Evolutionary conservation across 2,797 vertebrate species (phyloP).

Genomic region (Gambelia wislizenii): DNA sequence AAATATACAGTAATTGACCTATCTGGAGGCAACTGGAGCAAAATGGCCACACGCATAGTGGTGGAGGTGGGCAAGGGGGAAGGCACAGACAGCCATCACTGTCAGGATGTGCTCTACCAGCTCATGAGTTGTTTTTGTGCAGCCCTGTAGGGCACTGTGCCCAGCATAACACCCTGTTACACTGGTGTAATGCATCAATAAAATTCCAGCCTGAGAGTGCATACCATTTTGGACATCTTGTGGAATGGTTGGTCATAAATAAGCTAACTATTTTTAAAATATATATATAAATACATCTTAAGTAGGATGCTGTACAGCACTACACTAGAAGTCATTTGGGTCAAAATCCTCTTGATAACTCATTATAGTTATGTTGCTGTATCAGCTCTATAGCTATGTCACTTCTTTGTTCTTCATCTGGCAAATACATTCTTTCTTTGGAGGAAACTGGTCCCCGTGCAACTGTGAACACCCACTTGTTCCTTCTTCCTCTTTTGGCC

Average conservation of each 20-base stretch:
- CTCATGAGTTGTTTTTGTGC: too few species aligned
- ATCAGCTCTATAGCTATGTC: neutral
- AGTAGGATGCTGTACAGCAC: neutral
- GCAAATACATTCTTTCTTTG: neutral
- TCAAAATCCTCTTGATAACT: neutral
- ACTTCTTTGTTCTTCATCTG: neutral
- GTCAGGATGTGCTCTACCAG: too few species aligned
- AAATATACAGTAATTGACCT: too few species aligned
- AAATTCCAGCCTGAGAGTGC: too few species aligned
- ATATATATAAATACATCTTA: neutral
- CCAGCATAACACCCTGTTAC: too few species aligned
- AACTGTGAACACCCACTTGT: neutral
- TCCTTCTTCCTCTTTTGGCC: neutral
- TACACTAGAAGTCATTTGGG: neutral
- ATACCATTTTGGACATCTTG: neutral
- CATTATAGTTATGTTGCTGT: neutral
- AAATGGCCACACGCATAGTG: too few species aligned
- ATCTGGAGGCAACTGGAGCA: neutral
- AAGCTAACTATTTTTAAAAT: neutral
- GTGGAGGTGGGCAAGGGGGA: too few species aligned
- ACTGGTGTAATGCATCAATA: too few species aligned
- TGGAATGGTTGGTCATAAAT: neutral
- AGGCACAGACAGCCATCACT: too few species aligned
- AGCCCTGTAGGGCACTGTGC: too few species aligned
- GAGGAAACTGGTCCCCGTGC: neutral